A percentile compares a stretch with the other conserved stretches of the same genome.
These are phyloP conservation scores for Drosophila histrio DNA, from an alignment of 2,888 invertebrate genomes.

Conservation along the genomic window DNA sequence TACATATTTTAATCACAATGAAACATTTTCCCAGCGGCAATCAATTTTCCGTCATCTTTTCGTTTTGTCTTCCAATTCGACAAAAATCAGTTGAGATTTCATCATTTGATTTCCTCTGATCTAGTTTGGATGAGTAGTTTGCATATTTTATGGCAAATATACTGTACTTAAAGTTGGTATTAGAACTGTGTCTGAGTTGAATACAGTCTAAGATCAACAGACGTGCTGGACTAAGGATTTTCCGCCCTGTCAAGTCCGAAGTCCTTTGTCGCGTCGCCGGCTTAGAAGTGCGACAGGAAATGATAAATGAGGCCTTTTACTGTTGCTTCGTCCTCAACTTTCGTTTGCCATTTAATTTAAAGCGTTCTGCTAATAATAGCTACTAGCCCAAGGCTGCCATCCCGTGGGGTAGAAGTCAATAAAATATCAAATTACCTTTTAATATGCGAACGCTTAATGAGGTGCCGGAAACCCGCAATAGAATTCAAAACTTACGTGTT, in stretches of 20 bases:
- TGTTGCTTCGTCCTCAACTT: slow-evolving; percentile 29
- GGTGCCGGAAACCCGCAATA: slow-evolving; percentile 18
- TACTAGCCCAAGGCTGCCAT: neutral
- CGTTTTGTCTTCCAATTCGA: slow-evolving; percentile 8
- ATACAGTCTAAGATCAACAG: neutral
- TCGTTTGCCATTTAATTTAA: slow-evolving; percentile 40
- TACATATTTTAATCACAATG: slow-evolving; percentile 71
- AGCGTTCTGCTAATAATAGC: slow-evolving; percentile 20
- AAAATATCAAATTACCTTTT: slow-evolving; percentile 69
- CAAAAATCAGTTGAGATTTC: slow-evolving; percentile 33
- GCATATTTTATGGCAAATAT: neutral
- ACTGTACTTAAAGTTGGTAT: slow-evolving; percentile 27
- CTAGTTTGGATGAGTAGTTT: slow-evolving; percentile 26
- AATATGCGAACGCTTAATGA: slow-evolving; percentile 56
- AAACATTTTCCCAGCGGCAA: slow-evolving; percentile 75
- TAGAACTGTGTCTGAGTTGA: neutral
- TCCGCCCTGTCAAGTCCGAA: slow-evolving; percentile 10
- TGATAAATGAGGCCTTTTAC: slow-evolving; percentile 63
- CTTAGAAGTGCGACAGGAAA: slow-evolving; percentile 43
- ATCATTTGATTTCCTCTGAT: slow-evolving; percentile 37
- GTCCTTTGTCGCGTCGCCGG: slow-evolving; percentile 46
- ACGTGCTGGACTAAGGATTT: slow-evolving; percentile 25
- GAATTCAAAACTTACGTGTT: slow-evolving; percentile 26
- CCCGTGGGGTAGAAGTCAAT: slow-evolving; percentile 31
- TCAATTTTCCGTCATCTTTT: slow-evolving; percentile 35